Evolutionary conservation across 2,113 vertebrate genomes (phyloP).

Genomic region (Aptenodytes forsteri): DNA sequence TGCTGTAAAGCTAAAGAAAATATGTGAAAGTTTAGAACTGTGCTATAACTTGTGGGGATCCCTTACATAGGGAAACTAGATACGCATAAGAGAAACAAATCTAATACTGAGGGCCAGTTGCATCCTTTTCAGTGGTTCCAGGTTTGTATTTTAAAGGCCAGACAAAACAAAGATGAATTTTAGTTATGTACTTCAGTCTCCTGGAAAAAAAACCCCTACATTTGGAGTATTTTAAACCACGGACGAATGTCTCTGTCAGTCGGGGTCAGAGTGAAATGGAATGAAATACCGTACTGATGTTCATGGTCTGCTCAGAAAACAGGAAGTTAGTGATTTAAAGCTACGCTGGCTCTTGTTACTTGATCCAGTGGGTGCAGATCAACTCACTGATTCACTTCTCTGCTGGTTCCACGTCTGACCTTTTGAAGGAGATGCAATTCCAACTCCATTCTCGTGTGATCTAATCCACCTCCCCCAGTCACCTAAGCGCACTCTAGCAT

Average conservation of each 20-base stretch:
- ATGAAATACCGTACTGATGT: neutral
- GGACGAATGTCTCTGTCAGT: neutral
- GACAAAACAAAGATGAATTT: neutral
- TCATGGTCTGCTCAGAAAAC: neutral
- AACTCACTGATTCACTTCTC: neutral
- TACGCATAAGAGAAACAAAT: neutral
- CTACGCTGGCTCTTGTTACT: neutral
- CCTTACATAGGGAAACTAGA: neutral
- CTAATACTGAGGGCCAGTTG: neutral
- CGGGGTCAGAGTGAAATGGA: neutral
- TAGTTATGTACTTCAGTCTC: neutral
- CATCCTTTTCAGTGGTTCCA: neutral
- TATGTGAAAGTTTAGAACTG: neutral
- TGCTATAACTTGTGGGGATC: neutral
- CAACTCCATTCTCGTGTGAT: neutral
- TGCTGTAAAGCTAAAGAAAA: neutral
- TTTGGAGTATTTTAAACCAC: neutral
- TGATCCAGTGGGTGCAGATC: neutral
- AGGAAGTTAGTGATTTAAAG: constrained; percentile 3
- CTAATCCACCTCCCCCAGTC: neutral
- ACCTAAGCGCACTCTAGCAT: neutral
- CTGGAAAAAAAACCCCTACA: neutral
- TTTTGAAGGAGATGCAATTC: neutral
- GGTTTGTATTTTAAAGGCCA: neutral
- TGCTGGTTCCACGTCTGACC: neutral